Evolutionary conservation across 1,140 invertebrate genomes (phyloP).

Genomic region (Samia ricini): DNA sequence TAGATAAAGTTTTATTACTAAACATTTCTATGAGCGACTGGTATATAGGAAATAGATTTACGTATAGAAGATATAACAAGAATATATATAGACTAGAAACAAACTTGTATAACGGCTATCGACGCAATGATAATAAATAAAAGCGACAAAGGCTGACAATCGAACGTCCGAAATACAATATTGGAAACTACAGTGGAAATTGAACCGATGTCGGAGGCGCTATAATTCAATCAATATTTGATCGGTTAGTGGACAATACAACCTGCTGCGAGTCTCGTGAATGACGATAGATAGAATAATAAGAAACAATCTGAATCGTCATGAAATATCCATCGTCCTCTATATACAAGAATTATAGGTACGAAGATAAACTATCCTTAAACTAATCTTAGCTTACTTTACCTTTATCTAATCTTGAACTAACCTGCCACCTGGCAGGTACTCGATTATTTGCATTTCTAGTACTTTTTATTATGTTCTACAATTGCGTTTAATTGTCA

Average conservation of each 20-base stretch:
- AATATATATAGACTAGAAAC: neutral
- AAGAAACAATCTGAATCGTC: constrained; percentile 20
- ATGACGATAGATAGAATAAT: constrained; percentile 14
- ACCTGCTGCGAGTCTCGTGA: constrained; percentile 60
- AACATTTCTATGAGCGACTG: too few relatives aligned
- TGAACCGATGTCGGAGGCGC: constrained; percentile 27
- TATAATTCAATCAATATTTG: constrained; percentile 63
- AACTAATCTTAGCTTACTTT: too few relatives aligned
- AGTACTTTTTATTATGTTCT: too few relatives aligned
- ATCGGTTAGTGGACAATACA: constrained; percentile 44
- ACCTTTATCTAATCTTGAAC: too few relatives aligned
- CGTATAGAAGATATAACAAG: neutral
- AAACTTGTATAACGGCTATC: neutral
- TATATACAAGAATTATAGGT: too few relatives aligned
- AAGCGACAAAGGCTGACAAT: constrained; percentile 40
- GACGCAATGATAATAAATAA: constrained; percentile 36
- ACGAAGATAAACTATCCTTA: too few relatives aligned
- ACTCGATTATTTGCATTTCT: too few relatives aligned
- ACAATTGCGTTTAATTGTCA: too few relatives aligned
- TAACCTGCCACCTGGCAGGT: too few relatives aligned
- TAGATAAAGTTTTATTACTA: too few relatives aligned
- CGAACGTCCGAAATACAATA: constrained; percentile 37
- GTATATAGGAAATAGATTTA: too few relatives aligned
- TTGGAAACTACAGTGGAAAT: constrained; percentile 38
- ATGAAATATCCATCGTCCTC: neutral